These are phyloP conservation scores for Tadarida brasiliensis DNA, from an alignment of 2,797 vertebrate species.

Conservation along the genomic window DNA sequence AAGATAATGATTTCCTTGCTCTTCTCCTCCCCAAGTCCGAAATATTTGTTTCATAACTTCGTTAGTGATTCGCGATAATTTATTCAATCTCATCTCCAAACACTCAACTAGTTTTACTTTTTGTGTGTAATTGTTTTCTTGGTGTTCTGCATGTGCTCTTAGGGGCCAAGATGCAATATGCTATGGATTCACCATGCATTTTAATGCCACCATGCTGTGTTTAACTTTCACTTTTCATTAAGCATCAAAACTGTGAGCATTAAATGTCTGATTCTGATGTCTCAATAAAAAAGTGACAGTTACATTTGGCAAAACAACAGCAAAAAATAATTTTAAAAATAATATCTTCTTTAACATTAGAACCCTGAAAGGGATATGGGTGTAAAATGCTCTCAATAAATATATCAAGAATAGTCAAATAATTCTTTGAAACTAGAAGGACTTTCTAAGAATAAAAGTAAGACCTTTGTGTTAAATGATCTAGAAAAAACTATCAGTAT, in stretches of 20 bases:
- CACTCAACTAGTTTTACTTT: constrained; percentile 81
- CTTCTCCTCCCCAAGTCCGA: background rate
- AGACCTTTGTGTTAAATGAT: constrained; percentile 48
- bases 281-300: constrained; percentile 88
- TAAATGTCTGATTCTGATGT: constrained; percentile 89
- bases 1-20: background rate
- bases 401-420: constrained; percentile 61
- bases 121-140: constrained; percentile 82
- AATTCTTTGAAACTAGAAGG: constrained; percentile 64
- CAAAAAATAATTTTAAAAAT: constrained; percentile 80
- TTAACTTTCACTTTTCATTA: constrained; percentile 91
- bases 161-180: constrained; percentile 84
- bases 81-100: constrained; percentile 78
- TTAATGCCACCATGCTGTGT: constrained; percentile 90
- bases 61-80: constrained; percentile 60
- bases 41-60: constrained; percentile 23
- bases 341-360: constrained; percentile 81
- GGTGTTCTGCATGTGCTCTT: constrained; percentile 84
- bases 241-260: constrained; percentile 91
- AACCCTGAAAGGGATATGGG: constrained; percentile 62
- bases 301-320: constrained; percentile 87
- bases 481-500: constrained; percentile 61
- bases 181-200: constrained; percentile 88
- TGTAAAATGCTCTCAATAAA: constrained; percentile 59
- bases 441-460: constrained; percentile 72